Evolutionary conservation across 1,140 invertebrate genomes (phyloP).

Genomic region (Stegodyphus dumicola): DNA sequence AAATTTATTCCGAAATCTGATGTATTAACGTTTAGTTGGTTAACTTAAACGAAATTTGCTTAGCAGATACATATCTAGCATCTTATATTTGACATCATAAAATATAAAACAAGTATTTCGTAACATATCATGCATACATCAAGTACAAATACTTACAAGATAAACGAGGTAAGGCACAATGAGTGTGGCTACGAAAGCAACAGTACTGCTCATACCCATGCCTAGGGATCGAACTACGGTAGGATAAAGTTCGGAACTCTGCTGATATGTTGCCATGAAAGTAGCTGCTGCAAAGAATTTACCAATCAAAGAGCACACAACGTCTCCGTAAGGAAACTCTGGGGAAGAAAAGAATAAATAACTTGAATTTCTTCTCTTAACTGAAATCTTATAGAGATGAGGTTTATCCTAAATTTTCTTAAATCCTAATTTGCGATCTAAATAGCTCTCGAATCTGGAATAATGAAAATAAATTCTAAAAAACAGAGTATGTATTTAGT

Average conservation of each 20-base stretch:
- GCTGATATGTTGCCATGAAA: slow-evolving; percentile 60
- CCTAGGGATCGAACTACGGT: slow-evolving; percentile 65
- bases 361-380: neutral
- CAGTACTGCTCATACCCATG: slow-evolving; percentile 63
- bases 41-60: too few relatives aligned
- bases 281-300: slow-evolving; percentile 54
- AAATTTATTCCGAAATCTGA: too few relatives aligned
- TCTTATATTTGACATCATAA: too few relatives aligned
- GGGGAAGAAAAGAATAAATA: neutral
- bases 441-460: too few relatives aligned
- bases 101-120: too few relatives aligned
- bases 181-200: slow-evolving; percentile 71
- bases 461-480: too few relatives aligned
- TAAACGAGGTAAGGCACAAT: slow-evolving; percentile 73
- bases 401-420: too few relatives aligned
- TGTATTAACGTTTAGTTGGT: too few relatives aligned
- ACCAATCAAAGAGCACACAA: slow-evolving; percentile 53
- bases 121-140: neutral
- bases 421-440: too few relatives aligned
- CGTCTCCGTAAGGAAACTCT: slow-evolving; percentile 24
- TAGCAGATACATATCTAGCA: too few relatives aligned
- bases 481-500: too few relatives aligned
- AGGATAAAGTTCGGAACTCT: slow-evolving; percentile 63
- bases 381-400: too few relatives aligned
- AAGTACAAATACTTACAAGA: slow-evolving; percentile 68